Evolutionary conservation across 2,888 invertebrate genomes (phyloP), one percentile per base, ranked within the genome.

Genomic region (Rotaria socialis): DNA sequence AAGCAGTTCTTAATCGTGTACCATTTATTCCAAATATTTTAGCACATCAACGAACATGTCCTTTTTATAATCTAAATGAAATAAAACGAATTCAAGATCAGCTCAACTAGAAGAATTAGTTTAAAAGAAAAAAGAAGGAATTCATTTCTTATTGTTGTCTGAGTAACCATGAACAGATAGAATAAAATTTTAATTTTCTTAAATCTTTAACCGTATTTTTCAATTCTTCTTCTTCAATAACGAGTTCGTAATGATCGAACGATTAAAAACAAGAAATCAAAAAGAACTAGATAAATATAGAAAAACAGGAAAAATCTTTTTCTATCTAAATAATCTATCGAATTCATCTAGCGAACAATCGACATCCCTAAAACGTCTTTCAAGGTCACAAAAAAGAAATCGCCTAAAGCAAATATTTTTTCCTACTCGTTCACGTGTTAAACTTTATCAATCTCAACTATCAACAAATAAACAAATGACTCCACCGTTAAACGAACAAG

Each of bases 1-100:
- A 67, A 67, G 10, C 27, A 14, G 4, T 27, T 27, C 27, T 67
- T 35, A 35, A 67, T 67, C 67, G 67, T 0, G 35, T 67, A 67
- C 67, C 67, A 35, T 67, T 67, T 35, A 67, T 67, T 67, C 67
- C 67, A 67, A 67, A 67, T 67, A 67, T 67, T 35, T 19, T 35
- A 27, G 35, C 67, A 35, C 35, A 67, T 16, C 67, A 67, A 67
- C 67, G 67, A 35, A 67, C 67, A 10, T 67, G 67, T 35, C 27
- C 67, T 67, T 35, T 14, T 5, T 67, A 67, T 67, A 35, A 67
- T 27, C 67, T 67, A 35, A 16, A 67, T 16, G 35, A 67, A 35
- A 35, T 35, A 35, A 67, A 67, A 67, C 10, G 16, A 16, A 67
- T 67, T 35, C 67, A 14, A 67, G 27, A 27, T 35, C 67, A 67